Base-by-base conservation (phyloP, 2,888 invertebrate genomes). In the Leptopilina drosophilae region DNA sequence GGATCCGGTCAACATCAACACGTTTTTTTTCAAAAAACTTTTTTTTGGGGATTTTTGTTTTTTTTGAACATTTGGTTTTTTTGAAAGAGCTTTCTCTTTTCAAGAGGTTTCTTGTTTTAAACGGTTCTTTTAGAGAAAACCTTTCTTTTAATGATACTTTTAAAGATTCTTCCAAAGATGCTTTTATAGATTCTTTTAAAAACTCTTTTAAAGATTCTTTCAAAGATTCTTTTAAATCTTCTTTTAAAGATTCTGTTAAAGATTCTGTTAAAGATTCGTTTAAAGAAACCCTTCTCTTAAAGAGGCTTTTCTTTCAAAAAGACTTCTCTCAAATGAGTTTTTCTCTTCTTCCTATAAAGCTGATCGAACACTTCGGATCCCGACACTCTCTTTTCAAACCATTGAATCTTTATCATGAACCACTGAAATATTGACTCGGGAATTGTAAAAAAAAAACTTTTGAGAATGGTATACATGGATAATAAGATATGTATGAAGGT, bases 321-420 rank as follows among this genome's bases (percentile, higher is more conserved):
- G 20, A 20, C 20, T 33, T 33, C 33, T 33, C 5, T 33, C 33
- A 33, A 33, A 33, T 4, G 3, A 33, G 3, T 33, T 33, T 33
- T 33, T 33, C 33, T 33, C 33, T 33, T 33, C 33, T 42, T 42
- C 8, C 8, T 42, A 42, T 42, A 42, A 8, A 81, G 82, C 78
- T 82, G 82, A 81, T 80, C 82, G 81, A 83, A 77, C 78, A 77
- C 78, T 80, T 82, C 82, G 83, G 84, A 79, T 82, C 83, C 84
- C 87, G 87, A 90, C 89, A 89, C 90, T 90, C 90, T 90, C 89
- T 88, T 87, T 88, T 88, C 85, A 89, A 20, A 67, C 15, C 67
- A 7, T 20, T 46, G 46, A 69, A 49, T 56, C 20, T 53, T 73
- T 73, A 53, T 5, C 53, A 26, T 33, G 53, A 33, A 73, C 49